Percentiles rank a stretch among this genome's conserved stretches.
These are phyloP conservation scores for Burhinus oedicnemus DNA, from an alignment of 2,113 vertebrate species.

Conservation along the genomic window DNA sequence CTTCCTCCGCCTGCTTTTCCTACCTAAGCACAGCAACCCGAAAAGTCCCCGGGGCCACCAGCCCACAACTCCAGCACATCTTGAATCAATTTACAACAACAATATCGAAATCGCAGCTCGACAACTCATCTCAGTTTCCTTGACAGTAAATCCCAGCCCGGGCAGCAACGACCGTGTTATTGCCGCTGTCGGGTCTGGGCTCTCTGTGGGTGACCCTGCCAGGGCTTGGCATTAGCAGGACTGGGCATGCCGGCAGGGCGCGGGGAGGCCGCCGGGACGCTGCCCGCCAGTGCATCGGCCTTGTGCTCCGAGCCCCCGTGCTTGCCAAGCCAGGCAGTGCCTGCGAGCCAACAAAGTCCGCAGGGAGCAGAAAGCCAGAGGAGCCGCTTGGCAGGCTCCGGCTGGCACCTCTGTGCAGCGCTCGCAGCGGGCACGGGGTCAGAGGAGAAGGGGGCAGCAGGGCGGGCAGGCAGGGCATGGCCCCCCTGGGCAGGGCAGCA, in stretches of 20 bases:
- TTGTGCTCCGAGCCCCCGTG: accelerated
- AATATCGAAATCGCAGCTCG: constrained; percentile 26
- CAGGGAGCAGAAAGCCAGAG: constrained; percentile 9
- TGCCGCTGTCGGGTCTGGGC: neutral
- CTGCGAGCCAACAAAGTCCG: neutral
- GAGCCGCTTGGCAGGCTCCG: neutral
- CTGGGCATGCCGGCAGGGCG: neutral
- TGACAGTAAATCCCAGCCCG: constrained; percentile 59
- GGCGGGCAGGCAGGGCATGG: neutral
- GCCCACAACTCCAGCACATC: constrained; percentile 23
- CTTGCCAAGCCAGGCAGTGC: neutral
- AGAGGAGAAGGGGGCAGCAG: neutral
- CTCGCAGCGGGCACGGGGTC: accelerated
- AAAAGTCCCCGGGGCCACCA: neutral
- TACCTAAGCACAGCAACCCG: neutral
- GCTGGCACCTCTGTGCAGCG: neutral
- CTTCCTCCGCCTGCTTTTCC: neutral
- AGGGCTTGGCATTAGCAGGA: neutral
- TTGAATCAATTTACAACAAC: constrained; percentile 49
- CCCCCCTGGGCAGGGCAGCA: neutral
- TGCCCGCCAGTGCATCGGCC: neutral
- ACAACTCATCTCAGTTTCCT: constrained; percentile 11
- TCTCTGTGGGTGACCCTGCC: neutral
- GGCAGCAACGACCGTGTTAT: neutral
- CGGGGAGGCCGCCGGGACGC: neutral